A percentile compares a stretch with the other conserved stretches of the same genome.
phyloP scores from a whole-genome alignment of 37 sponge, comb jelly and placozoan genomes.

The Aplysina aerophoba region DNA sequence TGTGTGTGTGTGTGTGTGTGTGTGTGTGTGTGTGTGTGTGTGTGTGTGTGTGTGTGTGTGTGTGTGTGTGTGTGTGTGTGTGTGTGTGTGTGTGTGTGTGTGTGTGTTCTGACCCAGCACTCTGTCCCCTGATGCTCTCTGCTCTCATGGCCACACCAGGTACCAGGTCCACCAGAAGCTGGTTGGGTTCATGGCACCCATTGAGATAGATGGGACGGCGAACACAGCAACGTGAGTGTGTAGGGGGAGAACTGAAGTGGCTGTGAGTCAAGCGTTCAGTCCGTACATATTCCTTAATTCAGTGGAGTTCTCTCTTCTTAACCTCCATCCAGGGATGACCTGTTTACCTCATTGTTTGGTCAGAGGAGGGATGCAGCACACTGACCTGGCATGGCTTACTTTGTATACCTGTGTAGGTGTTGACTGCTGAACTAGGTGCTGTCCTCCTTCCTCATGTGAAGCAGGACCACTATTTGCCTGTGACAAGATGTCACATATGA shows the following conservation, averaged over 20 bases:
- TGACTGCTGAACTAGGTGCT: no score
- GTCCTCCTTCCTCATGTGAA: no score
- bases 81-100: constrained; percentile 34
- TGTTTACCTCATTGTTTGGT: constrained; percentile 77
- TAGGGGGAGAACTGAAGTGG: no score
- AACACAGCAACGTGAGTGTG: constrained; percentile 67
- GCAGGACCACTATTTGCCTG: no score
- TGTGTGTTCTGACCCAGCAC: background rate
- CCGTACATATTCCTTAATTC: background rate
- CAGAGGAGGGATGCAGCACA: no score
- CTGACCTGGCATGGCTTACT: no score
- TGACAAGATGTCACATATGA: no score
- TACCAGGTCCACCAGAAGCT: constrained; percentile 89
- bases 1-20: constrained; percentile 28
- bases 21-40: constrained; percentile 24
- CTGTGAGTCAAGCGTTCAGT: no score
- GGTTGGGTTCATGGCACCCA: constrained; percentile 88
- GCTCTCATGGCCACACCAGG: constrained; percentile 22
- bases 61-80: constrained; percentile 36
- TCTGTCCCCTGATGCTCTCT: background rate
- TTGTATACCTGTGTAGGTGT: no score
- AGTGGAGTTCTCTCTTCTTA: background rate
- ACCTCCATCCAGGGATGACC: constrained; percentile 63
- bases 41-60: constrained; percentile 34
- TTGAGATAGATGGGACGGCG: constrained; percentile 49